Conservation (phyloP, 2,113 vertebrate genomes). For the Telmatochromis bifrenatus region DNA sequence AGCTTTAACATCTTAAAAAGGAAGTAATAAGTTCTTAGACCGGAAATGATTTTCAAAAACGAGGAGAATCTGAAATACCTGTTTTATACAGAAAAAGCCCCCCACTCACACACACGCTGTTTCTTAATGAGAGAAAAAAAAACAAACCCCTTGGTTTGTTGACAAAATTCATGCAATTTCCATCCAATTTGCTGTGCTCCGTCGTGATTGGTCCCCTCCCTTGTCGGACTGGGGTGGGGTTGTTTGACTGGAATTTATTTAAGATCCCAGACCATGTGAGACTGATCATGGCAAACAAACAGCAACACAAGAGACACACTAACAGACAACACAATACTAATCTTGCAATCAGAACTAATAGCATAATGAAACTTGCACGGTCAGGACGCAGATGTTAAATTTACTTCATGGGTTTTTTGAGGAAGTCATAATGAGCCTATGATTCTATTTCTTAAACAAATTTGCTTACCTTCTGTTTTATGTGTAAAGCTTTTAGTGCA, state of each 20-base stretch:
- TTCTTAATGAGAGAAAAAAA: background rate
- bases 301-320: background rate
- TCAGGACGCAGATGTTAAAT: background rate
- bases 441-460: background rate
- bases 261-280: background rate
- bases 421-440: background rate
- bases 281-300: background rate
- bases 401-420: background rate
- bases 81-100: background rate
- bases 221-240: background rate
- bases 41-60: background rate
- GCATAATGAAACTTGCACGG: background rate
- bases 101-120: background rate
- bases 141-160: background rate
- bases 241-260: background rate
- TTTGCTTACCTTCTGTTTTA: background rate
- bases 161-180: background rate
- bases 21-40: rapidly evolving
- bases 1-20: background rate
- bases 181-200: background rate
- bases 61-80: background rate
- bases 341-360: background rate
- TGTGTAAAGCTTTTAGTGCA: background rate
- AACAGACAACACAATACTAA: background rate
- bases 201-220: background rate